Conservation (phyloP, 2,797 vertebrate genomes). For the Amblyopsis hoosieri region DNA sequence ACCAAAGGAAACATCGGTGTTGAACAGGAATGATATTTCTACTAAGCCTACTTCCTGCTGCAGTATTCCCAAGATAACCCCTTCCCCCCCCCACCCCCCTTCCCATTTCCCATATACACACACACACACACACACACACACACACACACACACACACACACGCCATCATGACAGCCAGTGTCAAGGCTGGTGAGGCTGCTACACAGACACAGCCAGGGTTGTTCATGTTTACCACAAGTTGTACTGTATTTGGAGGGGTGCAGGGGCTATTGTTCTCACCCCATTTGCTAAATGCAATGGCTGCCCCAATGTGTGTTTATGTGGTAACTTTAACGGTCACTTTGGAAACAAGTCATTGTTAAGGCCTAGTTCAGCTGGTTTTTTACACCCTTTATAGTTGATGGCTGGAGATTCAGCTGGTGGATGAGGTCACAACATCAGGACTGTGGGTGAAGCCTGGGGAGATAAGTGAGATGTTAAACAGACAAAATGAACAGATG, state of each 20-base stretch:
- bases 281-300: slow-evolving; percentile 4
- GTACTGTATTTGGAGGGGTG: background rate
- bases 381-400: slow-evolving; percentile 35
- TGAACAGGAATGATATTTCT: slow-evolving; percentile 62
- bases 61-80: slow-evolving; percentile 44
- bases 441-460: slow-evolving; percentile 28
- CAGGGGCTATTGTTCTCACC: slow-evolving; percentile 1
- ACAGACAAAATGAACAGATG: slow-evolving; percentile 61
- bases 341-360: slow-evolving; percentile 2
- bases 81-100: background rate
- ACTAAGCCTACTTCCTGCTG: slow-evolving; percentile 52
- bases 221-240: background rate
- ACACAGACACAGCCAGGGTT: slow-evolving; percentile 2
- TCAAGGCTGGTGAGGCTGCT: slow-evolving; percentile 39
- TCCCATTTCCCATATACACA: slow-evolving; percentile 1
- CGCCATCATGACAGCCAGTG: slow-evolving; percentile 47
- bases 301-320: background rate
- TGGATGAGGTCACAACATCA: slow-evolving; percentile 23
- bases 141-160: slow-evolving; percentile 29
- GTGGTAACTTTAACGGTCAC: slow-evolving; percentile 2
- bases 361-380: background rate
- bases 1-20: slow-evolving; percentile 54
- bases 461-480: slow-evolving; percentile 78
- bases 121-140: slow-evolving; percentile 30
- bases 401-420: slow-evolving; percentile 43